phyloP scores from a whole-genome alignment of 1,140 invertebrate genomes.

The Popillia japonica region DNA sequence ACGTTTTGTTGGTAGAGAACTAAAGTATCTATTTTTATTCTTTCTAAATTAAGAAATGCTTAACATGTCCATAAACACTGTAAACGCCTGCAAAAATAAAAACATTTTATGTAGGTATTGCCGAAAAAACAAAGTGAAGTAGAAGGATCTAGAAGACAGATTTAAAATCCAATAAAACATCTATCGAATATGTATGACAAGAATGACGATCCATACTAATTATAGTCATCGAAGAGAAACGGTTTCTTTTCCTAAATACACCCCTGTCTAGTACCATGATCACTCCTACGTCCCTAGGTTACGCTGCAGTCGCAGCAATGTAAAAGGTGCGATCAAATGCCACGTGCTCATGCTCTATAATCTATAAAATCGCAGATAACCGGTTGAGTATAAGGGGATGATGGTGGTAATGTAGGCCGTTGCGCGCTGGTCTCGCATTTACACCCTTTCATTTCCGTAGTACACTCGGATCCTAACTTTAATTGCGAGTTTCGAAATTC shows the following conservation, averaged over 20 bases:
- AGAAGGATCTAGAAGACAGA: too few species aligned
- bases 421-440: conserved; percentile 50
- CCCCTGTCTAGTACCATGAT: neutral
- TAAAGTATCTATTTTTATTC: too few species aligned
- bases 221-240: too few species aligned
- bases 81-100: too few species aligned
- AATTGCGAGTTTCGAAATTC: conserved; percentile 49
- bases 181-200: too few species aligned
- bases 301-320: neutral
- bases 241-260: neutral
- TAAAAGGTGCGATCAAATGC: conserved; percentile 44
- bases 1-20: too few species aligned
- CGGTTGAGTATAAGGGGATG: conserved; percentile 44
- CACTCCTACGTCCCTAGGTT: neutral
- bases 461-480: conserved; percentile 50
- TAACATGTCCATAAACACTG: too few species aligned
- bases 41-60: too few species aligned
- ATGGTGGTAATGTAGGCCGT: conserved; percentile 43
- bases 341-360: conserved; percentile 50
- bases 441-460: conserved; percentile 53
- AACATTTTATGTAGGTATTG: too few species aligned
- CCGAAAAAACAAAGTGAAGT: too few species aligned
- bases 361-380: conserved; percentile 53
- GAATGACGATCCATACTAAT: too few species aligned
- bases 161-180: too few species aligned